Conservation (phyloP, 2,888 invertebrate species). For the Noctua fimbriata region DNA sequence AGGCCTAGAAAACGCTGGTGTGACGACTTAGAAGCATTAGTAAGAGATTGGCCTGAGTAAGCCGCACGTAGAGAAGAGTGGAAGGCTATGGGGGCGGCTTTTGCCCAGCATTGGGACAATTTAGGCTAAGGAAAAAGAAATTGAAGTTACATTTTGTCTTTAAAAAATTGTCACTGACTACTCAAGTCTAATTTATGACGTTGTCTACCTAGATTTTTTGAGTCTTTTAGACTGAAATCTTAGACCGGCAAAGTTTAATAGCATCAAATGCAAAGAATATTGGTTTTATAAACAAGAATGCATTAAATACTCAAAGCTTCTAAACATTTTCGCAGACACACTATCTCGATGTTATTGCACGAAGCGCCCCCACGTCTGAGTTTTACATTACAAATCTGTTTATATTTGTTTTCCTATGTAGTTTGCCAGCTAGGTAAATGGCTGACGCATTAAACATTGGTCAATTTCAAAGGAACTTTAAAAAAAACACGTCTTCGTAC, state of each 20-base stretch:
- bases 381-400: conserved; percentile 33
- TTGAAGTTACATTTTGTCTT: neutral
- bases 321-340: conserved; percentile 24
- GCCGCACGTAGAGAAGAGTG: too few species aligned
- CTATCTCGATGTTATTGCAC: conserved; percentile 33
- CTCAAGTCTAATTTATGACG: neutral
- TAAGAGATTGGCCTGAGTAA: too few species aligned
- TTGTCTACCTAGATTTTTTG: neutral
- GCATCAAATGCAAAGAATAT: neutral
- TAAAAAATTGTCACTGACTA: too few species aligned
- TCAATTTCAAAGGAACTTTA: conserved; percentile 11
- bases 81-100: too few species aligned
- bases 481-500: neutral
- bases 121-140: too few species aligned
- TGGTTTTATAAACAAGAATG: conserved; percentile 10
- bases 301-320: conserved; percentile 4
- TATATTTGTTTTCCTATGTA: conserved; percentile 11
- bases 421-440: conserved; percentile 13
- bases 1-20: too few species aligned
- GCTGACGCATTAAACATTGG: conserved; percentile 23
- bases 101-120: too few species aligned
- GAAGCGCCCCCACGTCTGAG: neutral
- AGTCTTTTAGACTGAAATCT: too few species aligned
- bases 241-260: neutral
- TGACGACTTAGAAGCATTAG: too few species aligned